Evolutionary conservation across 2,888 invertebrate genomes (phyloP), one percentile per base, ranked within the genome.

Genomic region (Lapara coniferarum): DNA sequence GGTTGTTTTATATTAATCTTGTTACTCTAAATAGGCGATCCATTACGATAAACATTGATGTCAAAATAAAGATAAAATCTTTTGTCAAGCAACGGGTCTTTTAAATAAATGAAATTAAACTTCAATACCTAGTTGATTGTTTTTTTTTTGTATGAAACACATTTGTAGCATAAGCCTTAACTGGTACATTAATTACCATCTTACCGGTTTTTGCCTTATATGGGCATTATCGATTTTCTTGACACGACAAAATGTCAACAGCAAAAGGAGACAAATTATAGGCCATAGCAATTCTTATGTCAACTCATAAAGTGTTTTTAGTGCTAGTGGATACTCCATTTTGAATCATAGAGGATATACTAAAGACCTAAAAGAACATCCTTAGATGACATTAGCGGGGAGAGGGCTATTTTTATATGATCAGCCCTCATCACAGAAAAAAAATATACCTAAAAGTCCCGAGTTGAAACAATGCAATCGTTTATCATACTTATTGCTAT

Each of bases 11-110:
- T 19, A 4, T 10, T 46, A 10, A 59, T 46, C 46, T 59, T 59
- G 16, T 59, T 59, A 44, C 59, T 37, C n/a, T 37, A n/a, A 16
- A 44, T 10, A 59, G 46, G 2, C 58, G 8, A 46, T 59, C 16
- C 12, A 59, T 59, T 59, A 59, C 44, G 46, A 57, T 30, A 57
- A 12, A 10, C n/a, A 16, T 59, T 49, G 19, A 46, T 49, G 63
- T 63, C 6, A 49, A 59, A 46, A 59, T 46, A 44, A 10, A 46
- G 16, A 49, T 6, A 46, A 59, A 37, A 2, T 16, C n/a, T 59
- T 10, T 25, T 25, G 25, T 25, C 19, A 56, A 46, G 12, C 10
- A 59, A 59, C 44, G 14, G 19, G n/a, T 4, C 46, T 46, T 19
- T 37, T 3, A 37, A 37, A 37, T 37, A 37, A 37, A 37, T 44